These are phyloP conservation scores for Archips crataeganus DNA, from an alignment of 2,888 invertebrate genomes.

Conservation along the genomic window DNA sequence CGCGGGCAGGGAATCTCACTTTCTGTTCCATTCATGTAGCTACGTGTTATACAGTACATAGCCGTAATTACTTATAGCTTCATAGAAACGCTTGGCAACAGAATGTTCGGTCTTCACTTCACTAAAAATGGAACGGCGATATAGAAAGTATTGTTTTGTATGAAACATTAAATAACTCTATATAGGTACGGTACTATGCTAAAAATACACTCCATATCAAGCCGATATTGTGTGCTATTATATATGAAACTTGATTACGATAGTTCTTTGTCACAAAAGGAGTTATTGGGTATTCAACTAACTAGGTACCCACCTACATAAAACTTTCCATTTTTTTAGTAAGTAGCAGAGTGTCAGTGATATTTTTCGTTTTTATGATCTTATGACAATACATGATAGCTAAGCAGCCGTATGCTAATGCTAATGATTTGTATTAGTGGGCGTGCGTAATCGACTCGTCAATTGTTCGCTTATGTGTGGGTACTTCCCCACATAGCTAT, in stretches of 20 bases:
- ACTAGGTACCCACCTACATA: conserved; percentile 16
- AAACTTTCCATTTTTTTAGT: conserved; percentile 36
- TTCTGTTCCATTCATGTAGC: conserved; percentile 63
- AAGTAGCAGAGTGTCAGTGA: background rate
- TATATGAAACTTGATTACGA: conserved; percentile 21
- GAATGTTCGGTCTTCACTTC: conserved; percentile 61
- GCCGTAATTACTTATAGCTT: conserved; percentile 47
- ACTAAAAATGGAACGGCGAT: conserved; percentile 80
- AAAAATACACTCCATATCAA: conserved; percentile 41
- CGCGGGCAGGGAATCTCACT: conserved; percentile 61
- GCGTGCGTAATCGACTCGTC: conserved; percentile 39
- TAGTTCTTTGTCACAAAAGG: conserved; percentile 21
- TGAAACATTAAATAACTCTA: conserved; percentile 51
- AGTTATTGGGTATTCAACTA: conserved; percentile 17
- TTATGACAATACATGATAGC: conserved; percentile 33
- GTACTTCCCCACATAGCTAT: conserved; percentile 38
- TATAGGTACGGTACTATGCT: conserved; percentile 27
- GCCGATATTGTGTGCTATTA: conserved; percentile 27
- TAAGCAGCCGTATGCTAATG: conserved; percentile 41
- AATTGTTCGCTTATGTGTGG: conserved; percentile 40
- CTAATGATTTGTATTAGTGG: conserved; percentile 38
- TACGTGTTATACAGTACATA: conserved; percentile 47
- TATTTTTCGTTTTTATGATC: conserved; percentile 20
- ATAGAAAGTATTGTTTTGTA: conserved; percentile 75
- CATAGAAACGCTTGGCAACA: conserved; percentile 71